Percentiles rank a stretch among this genome's conserved stretches.
Conservation (phyloP, 2,888 invertebrate genomes). For the Amblyjoppa proteus region DNA sequence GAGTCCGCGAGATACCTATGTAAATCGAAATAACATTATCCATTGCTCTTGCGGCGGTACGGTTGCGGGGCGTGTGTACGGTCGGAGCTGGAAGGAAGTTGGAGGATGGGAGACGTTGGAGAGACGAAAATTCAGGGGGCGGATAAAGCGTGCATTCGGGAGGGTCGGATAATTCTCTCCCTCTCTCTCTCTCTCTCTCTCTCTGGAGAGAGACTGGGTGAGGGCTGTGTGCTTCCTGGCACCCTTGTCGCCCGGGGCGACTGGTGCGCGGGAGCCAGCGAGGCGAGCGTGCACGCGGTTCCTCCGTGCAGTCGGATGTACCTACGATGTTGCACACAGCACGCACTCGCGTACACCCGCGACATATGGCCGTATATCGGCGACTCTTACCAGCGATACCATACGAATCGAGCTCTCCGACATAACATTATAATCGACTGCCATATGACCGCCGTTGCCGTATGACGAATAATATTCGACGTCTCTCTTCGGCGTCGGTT, state of each 20-base stretch:
- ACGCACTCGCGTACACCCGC: conserved; percentile 65
- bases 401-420: neutral
- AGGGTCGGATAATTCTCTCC: conserved; percentile 25
- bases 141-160: conserved; percentile 76
- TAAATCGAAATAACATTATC: conserved; percentile 81
- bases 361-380: conserved; percentile 79
- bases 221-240: conserved; percentile 66
- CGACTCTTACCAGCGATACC: conserved; percentile 70
- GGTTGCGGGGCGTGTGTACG: conserved; percentile 21
- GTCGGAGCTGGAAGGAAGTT: neutral
- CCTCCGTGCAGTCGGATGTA: conserved; percentile 35
- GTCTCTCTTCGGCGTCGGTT: conserved; percentile 40
- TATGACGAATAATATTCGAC: conserved; percentile 56
- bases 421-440: conserved; percentile 70
- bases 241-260: conserved; percentile 79
- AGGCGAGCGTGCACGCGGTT: conserved; percentile 62
- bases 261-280: conserved; percentile 73
- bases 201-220: neutral
- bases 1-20: conserved; percentile 71
- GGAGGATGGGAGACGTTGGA: conserved; percentile 33
- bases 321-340: conserved; percentile 24
- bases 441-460: conserved; percentile 73
- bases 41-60: conserved; percentile 75
- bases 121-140: conserved; percentile 78
- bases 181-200: no score